phyloP scores from a whole-genome alignment of 2,797 vertebrate species.

The Sarcoramphus papa region DNA sequence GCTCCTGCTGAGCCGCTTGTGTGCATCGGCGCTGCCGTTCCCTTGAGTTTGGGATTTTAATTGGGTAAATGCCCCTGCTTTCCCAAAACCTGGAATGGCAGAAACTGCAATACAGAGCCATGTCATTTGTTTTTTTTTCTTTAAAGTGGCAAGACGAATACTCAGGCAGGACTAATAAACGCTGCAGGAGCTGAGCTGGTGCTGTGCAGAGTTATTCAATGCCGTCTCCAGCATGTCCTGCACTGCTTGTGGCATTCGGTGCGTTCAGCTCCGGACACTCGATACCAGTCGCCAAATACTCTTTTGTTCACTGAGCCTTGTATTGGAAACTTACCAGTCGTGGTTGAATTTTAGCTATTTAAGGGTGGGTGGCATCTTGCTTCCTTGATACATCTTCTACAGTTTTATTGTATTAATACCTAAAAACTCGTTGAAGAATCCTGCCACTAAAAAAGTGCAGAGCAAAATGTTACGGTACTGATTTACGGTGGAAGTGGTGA shows the following conservation, averaged over 20 bases:
- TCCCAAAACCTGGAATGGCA: background rate
- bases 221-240: background rate
- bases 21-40: accelerated
- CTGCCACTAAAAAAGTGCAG: background rate
- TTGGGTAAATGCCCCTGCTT: background rate
- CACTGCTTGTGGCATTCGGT: background rate
- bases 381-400: background rate
- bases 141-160: background rate
- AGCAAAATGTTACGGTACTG: background rate
- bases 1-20: background rate
- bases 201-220: background rate
- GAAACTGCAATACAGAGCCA: background rate
- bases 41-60: background rate
- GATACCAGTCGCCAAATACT: accelerated
- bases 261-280: accelerated
- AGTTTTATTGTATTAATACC: background rate
- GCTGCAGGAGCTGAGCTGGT: background rate
- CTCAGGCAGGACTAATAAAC: background rate
- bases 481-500: background rate
- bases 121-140: background rate
- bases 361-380: background rate
- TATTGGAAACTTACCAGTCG: accelerated
- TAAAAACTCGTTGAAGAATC: background rate
- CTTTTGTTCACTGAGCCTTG: background rate
- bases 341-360: background rate